Evolutionary conservation across 37 sponge, comb jelly and placozoan genomes (phyloP).

Genomic region (Petrosia ficiformis): DNA sequence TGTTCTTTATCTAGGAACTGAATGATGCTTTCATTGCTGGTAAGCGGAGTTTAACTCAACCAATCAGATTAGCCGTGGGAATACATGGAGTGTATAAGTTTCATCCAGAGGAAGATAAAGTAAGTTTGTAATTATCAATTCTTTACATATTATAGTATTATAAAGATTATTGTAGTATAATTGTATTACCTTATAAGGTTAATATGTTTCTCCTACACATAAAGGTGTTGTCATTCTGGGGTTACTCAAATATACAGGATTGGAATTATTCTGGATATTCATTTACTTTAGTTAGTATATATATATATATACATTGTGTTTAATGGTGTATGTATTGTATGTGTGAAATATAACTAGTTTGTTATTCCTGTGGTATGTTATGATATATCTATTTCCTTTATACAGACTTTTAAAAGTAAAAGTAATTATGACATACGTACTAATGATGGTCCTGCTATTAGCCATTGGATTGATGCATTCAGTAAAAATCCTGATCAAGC

Average conservation of each 20-base stretch:
- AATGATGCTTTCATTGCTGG: not conserved
- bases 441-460: constrained; percentile 49
- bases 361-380: not conserved
- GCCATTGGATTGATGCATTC: constrained; percentile 52
- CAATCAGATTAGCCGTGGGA: constrained; percentile 31
- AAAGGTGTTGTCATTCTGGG: constrained; percentile 40
- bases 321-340: no score
- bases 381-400: not conserved
- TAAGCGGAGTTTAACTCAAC: not conserved
- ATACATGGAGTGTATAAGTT: constrained; percentile 50
- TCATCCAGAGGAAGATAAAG: constrained; percentile 24
- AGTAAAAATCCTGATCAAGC: constrained; percentile 56
- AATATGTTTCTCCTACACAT: not conserved
- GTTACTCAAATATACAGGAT: constrained; percentile 34
- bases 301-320: no score
- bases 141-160: not conserved
- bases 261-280: constrained; percentile 61
- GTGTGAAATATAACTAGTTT: not conserved
- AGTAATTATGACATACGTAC: constrained; percentile 30
- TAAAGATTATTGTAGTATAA: not conserved
- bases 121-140: not conserved
- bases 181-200: not conserved
- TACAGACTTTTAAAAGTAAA: constrained; percentile 17
- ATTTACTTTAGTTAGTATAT: constrained; percentile 55
- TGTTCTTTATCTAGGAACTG: not conserved